These are phyloP conservation scores for Diarsia brunnea DNA, from an alignment of 2,888 invertebrate genomes.

Conservation along the genomic window DNA sequence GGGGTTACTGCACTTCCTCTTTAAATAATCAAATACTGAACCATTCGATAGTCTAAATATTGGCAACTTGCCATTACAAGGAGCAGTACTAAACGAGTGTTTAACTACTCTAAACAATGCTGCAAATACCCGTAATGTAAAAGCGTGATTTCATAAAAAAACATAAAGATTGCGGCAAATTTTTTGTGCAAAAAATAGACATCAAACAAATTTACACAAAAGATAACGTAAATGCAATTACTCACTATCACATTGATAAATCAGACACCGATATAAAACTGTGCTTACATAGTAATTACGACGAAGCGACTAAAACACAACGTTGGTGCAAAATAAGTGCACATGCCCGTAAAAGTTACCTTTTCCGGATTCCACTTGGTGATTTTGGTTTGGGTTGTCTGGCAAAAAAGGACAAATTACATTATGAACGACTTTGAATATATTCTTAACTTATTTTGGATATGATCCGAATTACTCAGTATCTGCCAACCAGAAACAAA, in stretches of 20 bases:
- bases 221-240: constrained; percentile 50
- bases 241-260: constrained; percentile 49
- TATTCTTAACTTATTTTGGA: neutral
- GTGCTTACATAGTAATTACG: constrained; percentile 32
- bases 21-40: constrained; percentile 23
- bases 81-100: neutral
- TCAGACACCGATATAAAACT: constrained; percentile 37
- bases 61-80: constrained; percentile 34
- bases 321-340: constrained; percentile 17
- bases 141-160: constrained; percentile 26
- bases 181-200: constrained; percentile 33
- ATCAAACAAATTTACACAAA: constrained; percentile 37
- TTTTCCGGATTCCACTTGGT: constrained; percentile 72
- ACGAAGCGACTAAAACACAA: constrained; percentile 28
- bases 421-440: neutral
- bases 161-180: constrained; percentile 7
- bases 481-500: neutral
- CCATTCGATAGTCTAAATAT: constrained; percentile 24
- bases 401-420: constrained; percentile 50
- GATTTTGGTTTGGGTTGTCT: constrained; percentile 75
- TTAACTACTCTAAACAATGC: constrained; percentile 10
- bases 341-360: constrained; percentile 49
- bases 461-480: neutral
- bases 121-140: neutral
- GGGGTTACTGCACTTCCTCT: constrained; percentile 19